A percentile compares a stretch with the other conserved stretches of the same genome.
Conservation (phyloP, 2,113 vertebrate species). For the Pithys albifrons region DNA sequence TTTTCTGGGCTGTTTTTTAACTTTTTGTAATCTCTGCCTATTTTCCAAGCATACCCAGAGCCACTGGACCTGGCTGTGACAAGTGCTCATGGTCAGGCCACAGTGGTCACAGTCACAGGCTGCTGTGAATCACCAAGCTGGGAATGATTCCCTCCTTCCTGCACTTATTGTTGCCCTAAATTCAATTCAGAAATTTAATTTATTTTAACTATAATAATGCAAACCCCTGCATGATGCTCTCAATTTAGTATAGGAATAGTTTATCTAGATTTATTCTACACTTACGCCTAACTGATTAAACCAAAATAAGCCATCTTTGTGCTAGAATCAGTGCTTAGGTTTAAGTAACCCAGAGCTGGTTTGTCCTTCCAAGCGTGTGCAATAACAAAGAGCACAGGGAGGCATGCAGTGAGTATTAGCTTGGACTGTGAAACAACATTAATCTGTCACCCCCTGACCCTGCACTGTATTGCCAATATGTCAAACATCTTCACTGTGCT, state of each 20-base stretch:
- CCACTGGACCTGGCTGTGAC: neutral
- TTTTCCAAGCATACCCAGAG: neutral
- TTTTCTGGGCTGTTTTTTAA: neutral
- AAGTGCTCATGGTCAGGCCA: accelerated
- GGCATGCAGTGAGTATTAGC: neutral
- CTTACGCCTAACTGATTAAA: neutral
- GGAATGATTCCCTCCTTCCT: neutral
- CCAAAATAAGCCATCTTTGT: neutral
- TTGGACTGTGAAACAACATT: constrained; percentile 46
- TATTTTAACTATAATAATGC: neutral
- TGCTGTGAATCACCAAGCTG: neutral
- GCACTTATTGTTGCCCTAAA: neutral
- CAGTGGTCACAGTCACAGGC: neutral
- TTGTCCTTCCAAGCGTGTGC: constrained; percentile 14
- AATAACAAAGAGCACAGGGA: neutral
- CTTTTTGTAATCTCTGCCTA: neutral
- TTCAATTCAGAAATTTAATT: neutral
- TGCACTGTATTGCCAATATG: constrained; percentile 55
- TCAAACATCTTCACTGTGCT: constrained; percentile 56
- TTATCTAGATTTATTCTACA: neutral
- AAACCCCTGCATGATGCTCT: neutral
- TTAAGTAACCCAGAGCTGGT: neutral
- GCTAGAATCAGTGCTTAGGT: neutral
- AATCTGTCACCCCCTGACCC: constrained; percentile 56
- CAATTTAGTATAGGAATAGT: neutral